Base-by-base conservation (phyloP, 2,888 invertebrate genomes). In the Amiota minor region DNA sequence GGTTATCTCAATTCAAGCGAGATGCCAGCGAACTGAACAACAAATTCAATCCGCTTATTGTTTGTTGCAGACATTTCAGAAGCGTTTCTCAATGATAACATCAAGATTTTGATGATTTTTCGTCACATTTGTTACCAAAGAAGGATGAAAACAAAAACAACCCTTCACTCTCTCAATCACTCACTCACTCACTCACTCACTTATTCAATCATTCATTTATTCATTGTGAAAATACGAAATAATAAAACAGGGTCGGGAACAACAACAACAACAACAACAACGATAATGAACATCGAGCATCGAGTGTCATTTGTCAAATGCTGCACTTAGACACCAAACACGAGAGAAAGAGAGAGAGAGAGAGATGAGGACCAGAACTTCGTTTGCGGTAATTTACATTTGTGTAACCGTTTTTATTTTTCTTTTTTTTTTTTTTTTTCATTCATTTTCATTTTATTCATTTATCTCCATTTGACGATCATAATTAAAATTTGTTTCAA, bases 381-480 rank as follows among this genome's bases (percentile, higher is more conserved):
- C 11, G 12, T 49, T 73, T 75, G 77, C 14, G 76, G 77, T 75
- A 77, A 76, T 76, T 77, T 76, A 74, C 76, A 77, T 77, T 76
- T 73, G 14, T 64, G 35, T 46, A 75, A 67, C 18, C 20, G 16
- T 49, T 47, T 47, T 46, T n/a, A 16, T 64, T 23, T 49, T 49
- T 49, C 9, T 49, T 49, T 10, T 49, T 49, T 10, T 49, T 49
- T 10, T 10, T 50, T n/a, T 50, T 50, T 50, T 14, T 3, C n/a
- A 50, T 50, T 50, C n/a, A n/a, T 50, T 50, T 50, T 50, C 12
- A 62, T 65, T 61, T 20, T 61, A 45, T 9, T 56, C 70, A 12
- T 18, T 59, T 70, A 59, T 70, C 56, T 50, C 69, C 12, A 16
- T 56, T 61, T 46, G 11, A 62, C 47, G 45, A 71, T 62, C 71